These are phyloP conservation scores for Actinernus sp. DNA, from an alignment of 92 coral and sea anemone genomes.

Conservation along the genomic window DNA sequence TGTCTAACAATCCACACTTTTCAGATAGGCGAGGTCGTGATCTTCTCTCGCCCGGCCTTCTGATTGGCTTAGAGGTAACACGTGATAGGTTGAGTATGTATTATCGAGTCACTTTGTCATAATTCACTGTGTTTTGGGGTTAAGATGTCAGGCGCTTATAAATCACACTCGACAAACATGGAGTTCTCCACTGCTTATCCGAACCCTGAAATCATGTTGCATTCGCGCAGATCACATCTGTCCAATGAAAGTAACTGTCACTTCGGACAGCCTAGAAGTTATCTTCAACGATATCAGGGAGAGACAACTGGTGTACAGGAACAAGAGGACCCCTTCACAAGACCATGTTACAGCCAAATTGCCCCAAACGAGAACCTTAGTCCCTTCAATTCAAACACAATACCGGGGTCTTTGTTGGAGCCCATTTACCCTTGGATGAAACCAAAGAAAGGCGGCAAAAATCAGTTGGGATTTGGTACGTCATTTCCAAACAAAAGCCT, in stretches of 20 bases:
- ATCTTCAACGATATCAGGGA: conserved; percentile 37
- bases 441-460: conserved; percentile 84
- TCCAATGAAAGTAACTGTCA: conserved; percentile 81
- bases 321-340: conserved; percentile 19
- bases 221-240: conserved; percentile 75
- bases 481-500: conserved; percentile 14
- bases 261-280: conserved; percentile 39
- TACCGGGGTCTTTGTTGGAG: conserved; percentile 78
- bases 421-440: conserved; percentile 99
- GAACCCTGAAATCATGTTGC: conserved; percentile 74
- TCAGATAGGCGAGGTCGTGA: conserved; percentile 56
- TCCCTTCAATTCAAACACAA: conserved; percentile 39
- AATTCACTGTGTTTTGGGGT: conserved; percentile 82
- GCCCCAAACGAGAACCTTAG: conserved; percentile 14
- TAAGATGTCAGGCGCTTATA: conserved; percentile 98
- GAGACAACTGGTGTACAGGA: conserved; percentile 36
- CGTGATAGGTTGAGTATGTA: conserved; percentile 71
- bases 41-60: conserved; percentile 41
- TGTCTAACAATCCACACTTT: too few species aligned
- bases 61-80: conserved; percentile 85
- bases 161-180: conserved; percentile 99
- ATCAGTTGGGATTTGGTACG: conserved; percentile 71
- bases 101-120: conserved; percentile 83
- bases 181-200: conserved; percentile 87
- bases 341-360: conserved; percentile 6